A percentile compares a stretch with the other conserved stretches of the same genome.
Conservation (phyloP, 2,113 vertebrate genomes). For the Vulpes vulpes region DNA sequence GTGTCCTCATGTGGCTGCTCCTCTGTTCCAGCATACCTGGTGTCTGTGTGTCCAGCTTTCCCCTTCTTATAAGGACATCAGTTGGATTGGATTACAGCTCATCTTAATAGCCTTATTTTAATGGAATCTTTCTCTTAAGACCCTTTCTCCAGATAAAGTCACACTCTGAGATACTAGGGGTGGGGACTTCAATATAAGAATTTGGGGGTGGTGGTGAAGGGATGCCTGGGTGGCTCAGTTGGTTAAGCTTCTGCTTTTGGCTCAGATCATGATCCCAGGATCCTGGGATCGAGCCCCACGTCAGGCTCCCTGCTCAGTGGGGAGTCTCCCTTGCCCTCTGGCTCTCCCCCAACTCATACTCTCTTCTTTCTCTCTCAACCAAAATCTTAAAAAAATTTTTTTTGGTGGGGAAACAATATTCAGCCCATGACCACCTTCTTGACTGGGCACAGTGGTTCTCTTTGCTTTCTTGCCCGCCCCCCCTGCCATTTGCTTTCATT, state of each 20-base stretch:
- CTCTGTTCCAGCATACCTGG: not conserved
- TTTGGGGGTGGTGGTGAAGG: not conserved
- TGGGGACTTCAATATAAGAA: not conserved
- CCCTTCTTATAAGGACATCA: not conserved
- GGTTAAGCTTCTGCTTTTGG: not conserved
- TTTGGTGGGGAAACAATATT: not conserved
- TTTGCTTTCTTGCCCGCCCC: not conserved
- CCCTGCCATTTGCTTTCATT: not conserved
- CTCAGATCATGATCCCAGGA: not conserved
- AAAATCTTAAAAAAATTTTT: not conserved
- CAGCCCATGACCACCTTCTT: not conserved
- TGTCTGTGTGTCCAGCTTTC: not conserved
- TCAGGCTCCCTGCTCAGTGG: not conserved
- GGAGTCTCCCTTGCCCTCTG: not conserved
- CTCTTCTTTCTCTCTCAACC: not conserved
- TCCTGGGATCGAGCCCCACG: not conserved
- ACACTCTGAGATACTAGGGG: not conserved
- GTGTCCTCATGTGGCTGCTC: not conserved
- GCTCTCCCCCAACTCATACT: not conserved
- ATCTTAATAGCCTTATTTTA: not conserved
- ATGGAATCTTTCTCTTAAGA: not conserved
- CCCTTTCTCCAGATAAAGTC: not conserved
- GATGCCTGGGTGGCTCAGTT: not conserved
- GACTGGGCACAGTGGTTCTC: not conserved
- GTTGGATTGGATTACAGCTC: not conserved